Conservation (phyloP, 1,140 invertebrate species). For the Sipha flava region DNA sequence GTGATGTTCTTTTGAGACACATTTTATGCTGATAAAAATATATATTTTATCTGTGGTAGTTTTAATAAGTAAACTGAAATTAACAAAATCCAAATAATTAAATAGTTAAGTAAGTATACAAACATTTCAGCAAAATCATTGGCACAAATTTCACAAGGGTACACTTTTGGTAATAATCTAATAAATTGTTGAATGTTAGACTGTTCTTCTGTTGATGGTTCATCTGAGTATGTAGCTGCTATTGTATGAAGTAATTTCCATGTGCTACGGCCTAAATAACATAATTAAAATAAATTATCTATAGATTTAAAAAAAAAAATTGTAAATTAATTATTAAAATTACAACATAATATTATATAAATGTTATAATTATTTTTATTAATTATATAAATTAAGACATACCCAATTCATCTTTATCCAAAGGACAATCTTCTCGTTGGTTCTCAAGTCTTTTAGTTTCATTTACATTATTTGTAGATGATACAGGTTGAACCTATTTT, state of each 20-base stretch:
- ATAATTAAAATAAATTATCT: neutral
- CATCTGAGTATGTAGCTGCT: slow-evolving; percentile 89
- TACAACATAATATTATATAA: no score
- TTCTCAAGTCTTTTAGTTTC: neutral
- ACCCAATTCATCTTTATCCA: slow-evolving; percentile 6
- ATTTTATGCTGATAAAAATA: no score
- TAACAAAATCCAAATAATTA: neutral
- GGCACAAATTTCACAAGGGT: slow-evolving; percentile 90
- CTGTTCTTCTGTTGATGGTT: slow-evolving; percentile 64
- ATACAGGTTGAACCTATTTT: neutral
- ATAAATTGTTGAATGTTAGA: slow-evolving; percentile 77
- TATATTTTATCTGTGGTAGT: no score
- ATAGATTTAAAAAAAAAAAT: neutral
- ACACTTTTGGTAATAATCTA: slow-evolving; percentile 78
- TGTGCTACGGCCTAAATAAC: slow-evolving; percentile 55
- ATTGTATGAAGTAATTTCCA: slow-evolving; percentile 96
- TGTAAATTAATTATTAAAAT: neutral
- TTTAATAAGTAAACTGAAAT: no score
- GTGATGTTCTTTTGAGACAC: no score
- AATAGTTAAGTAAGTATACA: slow-evolving; percentile 42
- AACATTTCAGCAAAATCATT: slow-evolving; percentile 77
- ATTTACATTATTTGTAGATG: neutral
- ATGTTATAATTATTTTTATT: no score
- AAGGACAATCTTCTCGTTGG: neutral
- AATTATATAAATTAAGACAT: neutral